Base-by-base conservation (phyloP, 2,797 vertebrate genomes). In the Hippopotamyrus pictus region DNA sequence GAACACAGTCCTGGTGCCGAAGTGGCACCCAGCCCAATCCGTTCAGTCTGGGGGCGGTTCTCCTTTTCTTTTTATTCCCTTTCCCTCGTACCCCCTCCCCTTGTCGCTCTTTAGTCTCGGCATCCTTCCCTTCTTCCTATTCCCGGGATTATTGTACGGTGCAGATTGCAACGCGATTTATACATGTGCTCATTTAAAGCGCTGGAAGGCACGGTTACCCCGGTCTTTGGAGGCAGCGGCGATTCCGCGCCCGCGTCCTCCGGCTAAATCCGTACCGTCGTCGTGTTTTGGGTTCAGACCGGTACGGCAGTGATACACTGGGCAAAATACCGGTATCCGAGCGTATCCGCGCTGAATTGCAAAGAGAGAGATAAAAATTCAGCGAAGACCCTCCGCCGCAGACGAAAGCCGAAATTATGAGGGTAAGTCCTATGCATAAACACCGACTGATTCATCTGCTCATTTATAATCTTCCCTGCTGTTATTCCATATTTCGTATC, bases 401-500 rank as follows among this genome's bases (percentile, higher is more conserved):
- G 90, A 91, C 89, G 88, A 89, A 89, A 88, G 53, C 84, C 51
- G 83, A 91, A 91, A 92, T 73, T 90, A 95, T 95, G 95, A 93
- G 94, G 95, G 96, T 96, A 93, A 94, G 94, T 73, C 84, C 8
- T 54, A 29, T 25, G 62, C 62, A n/a, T 25, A 19, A 50, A 87
- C 53, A n/a, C 14, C 65, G 44, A 84, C 57, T 33, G 48, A n/a
- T 65, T 5, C 8, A 17, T 50, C n/a, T 50, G 76, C 29, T 44
- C 83, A n/a, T 86, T 22, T 54, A 25, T 54, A 87, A 50, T 89
- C 37, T 86, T 33, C 41, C 37, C 41, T 69, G 6, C 22, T 86
- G 33, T 76, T 87, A 41, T 89, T 89, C 53, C 22, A 33, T 85
- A 54, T 50, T 69, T 85, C 48, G 29, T 51, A 85, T 51, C 50